Conservation (phyloP, 1,140 invertebrate species). For the Atta cephalotes region DNA sequence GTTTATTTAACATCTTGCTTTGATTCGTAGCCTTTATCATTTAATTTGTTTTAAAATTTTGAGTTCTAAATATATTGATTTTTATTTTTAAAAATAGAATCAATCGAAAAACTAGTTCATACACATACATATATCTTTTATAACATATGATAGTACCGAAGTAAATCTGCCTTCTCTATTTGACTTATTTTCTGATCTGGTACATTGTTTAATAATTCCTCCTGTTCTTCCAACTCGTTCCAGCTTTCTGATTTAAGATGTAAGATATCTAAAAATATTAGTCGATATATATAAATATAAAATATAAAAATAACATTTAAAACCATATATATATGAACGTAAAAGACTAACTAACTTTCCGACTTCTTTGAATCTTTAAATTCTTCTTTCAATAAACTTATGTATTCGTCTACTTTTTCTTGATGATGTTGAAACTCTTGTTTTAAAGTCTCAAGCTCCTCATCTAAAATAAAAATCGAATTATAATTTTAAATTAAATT, state of each 20-base stretch:
- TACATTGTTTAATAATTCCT: slow-evolving; percentile 88
- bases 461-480: slow-evolving; percentile 84
- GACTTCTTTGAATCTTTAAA: slow-evolving; percentile 85
- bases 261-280: slow-evolving; percentile 83
- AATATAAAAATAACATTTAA: slow-evolving; percentile 42
- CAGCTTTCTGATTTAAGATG: slow-evolving; percentile 86
- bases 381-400: slow-evolving; percentile 91
- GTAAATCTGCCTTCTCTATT: slow-evolving; percentile 89
- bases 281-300: slow-evolving; percentile 43
- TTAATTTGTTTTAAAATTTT: too few relatives aligned
- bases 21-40: too few relatives aligned
- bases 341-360: slow-evolving; percentile 90
- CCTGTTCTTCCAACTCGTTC: slow-evolving; percentile 87
- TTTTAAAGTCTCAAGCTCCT: slow-evolving; percentile 93
- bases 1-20: too few relatives aligned
- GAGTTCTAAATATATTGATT: too few relatives aligned
- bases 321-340: not conserved
- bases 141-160: slow-evolving; percentile 83
- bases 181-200: slow-evolving; percentile 87
- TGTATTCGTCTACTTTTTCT: slow-evolving; percentile 96
- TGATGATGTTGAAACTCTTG: slow-evolving; percentile 97
- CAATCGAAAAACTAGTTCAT: not conserved
- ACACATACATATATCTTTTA: slow-evolving; percentile 14
- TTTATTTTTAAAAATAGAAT: slow-evolving; percentile 53
- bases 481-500: not conserved